Percentiles rank a stretch among this genome's conserved stretches.
These are phyloP conservation scores for Dysdera silvatica DNA, from an alignment of 1,140 invertebrate species.

Conservation along the genomic window DNA sequence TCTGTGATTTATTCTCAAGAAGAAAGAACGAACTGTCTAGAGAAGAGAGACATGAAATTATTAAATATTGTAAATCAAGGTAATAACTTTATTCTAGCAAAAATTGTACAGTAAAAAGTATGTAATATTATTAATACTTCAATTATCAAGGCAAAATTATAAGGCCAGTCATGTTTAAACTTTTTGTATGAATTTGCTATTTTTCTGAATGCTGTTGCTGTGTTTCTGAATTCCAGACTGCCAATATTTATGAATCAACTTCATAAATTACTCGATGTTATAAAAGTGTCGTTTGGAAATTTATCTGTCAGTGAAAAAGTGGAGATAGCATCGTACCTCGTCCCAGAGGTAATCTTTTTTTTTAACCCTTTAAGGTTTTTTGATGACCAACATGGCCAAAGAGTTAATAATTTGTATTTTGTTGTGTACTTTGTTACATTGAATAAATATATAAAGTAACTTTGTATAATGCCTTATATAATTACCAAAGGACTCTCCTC, in stretches of 20 bases:
- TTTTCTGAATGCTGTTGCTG: neutral
- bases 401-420: neutral
- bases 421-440: neutral
- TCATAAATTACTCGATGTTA: conserved; percentile 51
- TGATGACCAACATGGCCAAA: neutral
- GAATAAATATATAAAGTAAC: neutral
- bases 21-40: conserved; percentile 50
- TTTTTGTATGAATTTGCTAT: neutral
- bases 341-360: conserved; percentile 49
- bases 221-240: conserved; percentile 38
- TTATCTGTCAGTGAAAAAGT: conserved; percentile 51
- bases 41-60: conserved; percentile 56
- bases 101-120: too few relatives aligned
- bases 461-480: too few relatives aligned
- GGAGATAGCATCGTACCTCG: conserved; percentile 55
- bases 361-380: neutral
- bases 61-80: conserved; percentile 56
- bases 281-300: conserved; percentile 52
- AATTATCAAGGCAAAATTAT: too few relatives aligned
- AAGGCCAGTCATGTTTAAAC: too few relatives aligned
- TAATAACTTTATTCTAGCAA: too few relatives aligned
- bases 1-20: conserved; percentile 55
- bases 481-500: too few relatives aligned
- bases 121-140: too few relatives aligned
- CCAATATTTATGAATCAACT: conserved; percentile 57